Evolutionary conservation across 37 sponge, comb jelly and placozoan genomes (phyloP).

Genomic region (Lycopodina hypogea): DNA sequence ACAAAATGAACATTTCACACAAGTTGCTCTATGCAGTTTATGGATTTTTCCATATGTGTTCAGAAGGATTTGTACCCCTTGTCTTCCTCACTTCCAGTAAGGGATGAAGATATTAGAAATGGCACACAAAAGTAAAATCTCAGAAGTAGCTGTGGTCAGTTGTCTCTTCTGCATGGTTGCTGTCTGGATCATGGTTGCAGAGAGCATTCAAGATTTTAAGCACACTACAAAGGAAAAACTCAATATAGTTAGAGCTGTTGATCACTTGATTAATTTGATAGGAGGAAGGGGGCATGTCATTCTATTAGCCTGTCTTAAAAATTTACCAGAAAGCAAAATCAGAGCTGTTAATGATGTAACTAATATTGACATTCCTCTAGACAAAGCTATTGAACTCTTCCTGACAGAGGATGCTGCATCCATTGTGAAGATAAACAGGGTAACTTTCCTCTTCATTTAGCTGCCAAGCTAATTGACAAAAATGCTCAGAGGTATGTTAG

Average conservation of each 20-base stretch:
- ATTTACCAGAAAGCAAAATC: conserved; percentile 29
- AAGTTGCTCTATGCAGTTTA: conserved; percentile 66
- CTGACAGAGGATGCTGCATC: too few relatives aligned
- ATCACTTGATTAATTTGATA: conserved; percentile 17
- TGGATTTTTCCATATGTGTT: conserved; percentile 68
- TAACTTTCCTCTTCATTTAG: too few relatives aligned
- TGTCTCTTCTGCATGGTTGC: conserved; percentile 60
- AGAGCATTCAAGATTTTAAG: conserved; percentile 26
- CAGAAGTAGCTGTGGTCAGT: conserved; percentile 53
- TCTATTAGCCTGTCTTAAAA: conserved; percentile 58
- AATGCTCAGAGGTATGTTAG: too few relatives aligned
- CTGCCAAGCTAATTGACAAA: too few relatives aligned
- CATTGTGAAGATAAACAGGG: too few relatives aligned
- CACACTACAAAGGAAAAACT: conserved; percentile 4
- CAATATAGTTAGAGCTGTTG: conserved; percentile 4
- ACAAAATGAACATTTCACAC: conserved; percentile 75
- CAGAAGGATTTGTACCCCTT: conserved; percentile 37
- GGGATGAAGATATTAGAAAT: conserved; percentile 62
- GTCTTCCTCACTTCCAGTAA: conserved; percentile 70
- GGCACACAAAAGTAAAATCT: conserved; percentile 72
- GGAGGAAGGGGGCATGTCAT: conserved; percentile 11
- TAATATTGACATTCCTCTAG: conserved; percentile 48
- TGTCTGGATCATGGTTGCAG: conserved; percentile 51
- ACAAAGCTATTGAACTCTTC: too few relatives aligned
- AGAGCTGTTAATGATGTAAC: conserved; percentile 36